Evolutionary conservation across 2,113 vertebrate genomes (phyloP).

Genomic region (Syrrhaptes paradoxus): DNA sequence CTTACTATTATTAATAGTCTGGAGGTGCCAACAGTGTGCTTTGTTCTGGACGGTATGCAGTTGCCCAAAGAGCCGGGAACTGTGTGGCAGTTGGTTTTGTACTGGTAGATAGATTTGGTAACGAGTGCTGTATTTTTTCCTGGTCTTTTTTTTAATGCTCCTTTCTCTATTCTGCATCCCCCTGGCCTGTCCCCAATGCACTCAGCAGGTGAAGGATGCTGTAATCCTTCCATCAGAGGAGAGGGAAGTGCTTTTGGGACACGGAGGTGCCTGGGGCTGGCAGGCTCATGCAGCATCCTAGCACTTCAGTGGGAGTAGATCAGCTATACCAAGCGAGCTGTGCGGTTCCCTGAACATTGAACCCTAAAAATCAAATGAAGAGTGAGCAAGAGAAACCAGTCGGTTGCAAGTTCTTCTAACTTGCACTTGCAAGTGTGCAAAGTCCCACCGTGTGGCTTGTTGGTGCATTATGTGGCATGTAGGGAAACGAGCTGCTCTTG

Average conservation of each 20-base stretch:
- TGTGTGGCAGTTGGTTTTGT: background rate
- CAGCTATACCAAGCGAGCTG: background rate
- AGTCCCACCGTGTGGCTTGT: background rate
- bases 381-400: background rate
- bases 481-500: background rate
- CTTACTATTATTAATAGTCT: slow-evolving; percentile 43
- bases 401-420: background rate
- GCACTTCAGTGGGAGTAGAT: background rate
- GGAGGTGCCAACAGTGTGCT: background rate
- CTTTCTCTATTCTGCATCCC: background rate
- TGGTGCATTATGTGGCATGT: background rate
- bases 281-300: background rate
- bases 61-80: background rate
- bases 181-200: accelerated
- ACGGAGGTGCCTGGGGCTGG: accelerated
- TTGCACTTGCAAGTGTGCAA: accelerated
- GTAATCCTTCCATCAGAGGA: background rate
- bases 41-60: background rate
- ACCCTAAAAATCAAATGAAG: background rate
- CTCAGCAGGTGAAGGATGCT: background rate
- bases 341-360: background rate
- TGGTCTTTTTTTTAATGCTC: background rate
- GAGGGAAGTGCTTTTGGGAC: background rate
- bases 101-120: background rate
- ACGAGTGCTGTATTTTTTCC: accelerated